Conservation (phyloP, 1,140 invertebrate genomes). For the Nasonia vitripennis region DNA sequence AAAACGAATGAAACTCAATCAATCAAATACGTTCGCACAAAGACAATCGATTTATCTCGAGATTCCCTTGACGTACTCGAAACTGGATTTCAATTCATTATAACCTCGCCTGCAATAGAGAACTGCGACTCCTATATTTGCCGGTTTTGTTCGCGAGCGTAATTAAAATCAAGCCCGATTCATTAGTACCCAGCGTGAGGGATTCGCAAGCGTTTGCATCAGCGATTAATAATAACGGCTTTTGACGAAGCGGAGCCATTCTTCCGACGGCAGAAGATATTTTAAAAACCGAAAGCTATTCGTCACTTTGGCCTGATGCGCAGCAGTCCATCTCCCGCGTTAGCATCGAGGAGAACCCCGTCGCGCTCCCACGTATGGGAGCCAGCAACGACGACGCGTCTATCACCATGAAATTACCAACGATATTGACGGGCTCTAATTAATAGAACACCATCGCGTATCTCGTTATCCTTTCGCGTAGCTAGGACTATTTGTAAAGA, state of each 20-base stretch:
- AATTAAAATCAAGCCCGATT: constrained; percentile 39
- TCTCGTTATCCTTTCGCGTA: constrained; percentile 7
- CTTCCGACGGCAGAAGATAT: background rate
- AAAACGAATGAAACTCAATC: constrained; percentile 7
- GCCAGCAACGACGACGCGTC: no score
- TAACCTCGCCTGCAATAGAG: background rate
- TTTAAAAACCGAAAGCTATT: constrained; percentile 7
- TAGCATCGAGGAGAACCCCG: background rate
- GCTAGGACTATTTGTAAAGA: background rate
- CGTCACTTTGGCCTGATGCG: constrained; percentile 11
- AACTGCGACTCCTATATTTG: background rate
- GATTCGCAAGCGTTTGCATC: constrained; percentile 18
- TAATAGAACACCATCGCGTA: background rate
- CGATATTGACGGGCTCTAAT: background rate
- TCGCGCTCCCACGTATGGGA: background rate
- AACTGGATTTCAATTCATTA: constrained; percentile 38
- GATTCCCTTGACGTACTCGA: background rate
- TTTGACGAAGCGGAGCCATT: background rate
- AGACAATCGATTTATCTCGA: constrained; percentile 41
- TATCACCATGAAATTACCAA: background rate
- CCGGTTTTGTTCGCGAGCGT: background rate
- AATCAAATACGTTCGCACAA: background rate
- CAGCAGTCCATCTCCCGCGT: background rate
- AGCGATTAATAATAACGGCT: constrained; percentile 55
- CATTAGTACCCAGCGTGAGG: constrained; percentile 31